Percentiles rank a stretch among this genome's conserved stretches.
phyloP scores from a whole-genome alignment of 2,797 vertebrate genomes.

The Urocyon cinereoargenteus region DNA sequence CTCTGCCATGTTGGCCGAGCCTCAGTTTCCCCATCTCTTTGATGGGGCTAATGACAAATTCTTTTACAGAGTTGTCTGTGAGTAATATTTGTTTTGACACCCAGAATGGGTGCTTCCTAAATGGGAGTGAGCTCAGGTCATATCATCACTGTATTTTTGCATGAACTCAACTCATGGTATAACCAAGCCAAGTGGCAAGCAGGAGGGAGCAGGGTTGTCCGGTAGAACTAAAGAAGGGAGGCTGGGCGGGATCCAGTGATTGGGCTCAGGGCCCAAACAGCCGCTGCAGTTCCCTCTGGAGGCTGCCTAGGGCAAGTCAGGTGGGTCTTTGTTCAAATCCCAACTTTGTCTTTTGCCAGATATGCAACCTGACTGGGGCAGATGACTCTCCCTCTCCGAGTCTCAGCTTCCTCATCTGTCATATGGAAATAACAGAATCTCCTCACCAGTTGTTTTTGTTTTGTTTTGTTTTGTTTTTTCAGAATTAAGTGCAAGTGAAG shows the following conservation, averaged over 20 bases:
- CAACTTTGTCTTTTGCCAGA: not conserved
- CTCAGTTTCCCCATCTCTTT: not conserved
- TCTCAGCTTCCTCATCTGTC: not conserved
- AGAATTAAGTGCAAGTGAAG: not conserved
- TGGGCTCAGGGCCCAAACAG: not conserved
- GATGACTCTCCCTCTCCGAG: not conserved
- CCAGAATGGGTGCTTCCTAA: not conserved
- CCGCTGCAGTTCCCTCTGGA: not conserved
- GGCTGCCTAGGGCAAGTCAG: not conserved
- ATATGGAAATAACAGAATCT: not conserved
- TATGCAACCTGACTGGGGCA: not conserved
- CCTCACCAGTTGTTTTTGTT: not conserved
- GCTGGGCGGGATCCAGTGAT: not conserved
- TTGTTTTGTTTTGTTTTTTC: not conserved
- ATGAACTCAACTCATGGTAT: not conserved
- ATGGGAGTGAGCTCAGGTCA: not conserved
- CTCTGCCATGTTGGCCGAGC: not conserved
- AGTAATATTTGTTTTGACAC: not conserved
- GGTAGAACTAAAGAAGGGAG: not conserved
- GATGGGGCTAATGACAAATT: not conserved
- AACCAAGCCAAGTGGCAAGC: not conserved
- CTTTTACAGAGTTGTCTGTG: not conserved
- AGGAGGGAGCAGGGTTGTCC: not conserved
- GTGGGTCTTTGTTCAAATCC: not conserved
- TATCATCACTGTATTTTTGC: not conserved